Evolutionary conservation across 1,140 invertebrate genomes (phyloP).

Genomic region (Trachymyrmex septentrionalis): DNA sequence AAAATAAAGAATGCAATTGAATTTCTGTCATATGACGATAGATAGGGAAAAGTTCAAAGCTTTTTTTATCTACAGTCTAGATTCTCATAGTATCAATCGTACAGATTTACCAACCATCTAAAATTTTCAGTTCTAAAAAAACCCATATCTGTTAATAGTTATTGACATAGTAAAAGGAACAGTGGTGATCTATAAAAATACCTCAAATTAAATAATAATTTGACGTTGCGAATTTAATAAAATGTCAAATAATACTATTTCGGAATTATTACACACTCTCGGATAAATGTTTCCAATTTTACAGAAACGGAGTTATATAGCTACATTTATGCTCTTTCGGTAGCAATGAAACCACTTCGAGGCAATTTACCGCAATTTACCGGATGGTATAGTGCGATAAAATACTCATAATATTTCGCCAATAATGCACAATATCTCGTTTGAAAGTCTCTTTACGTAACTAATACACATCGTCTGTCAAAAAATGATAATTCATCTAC

Average conservation of each 20-base stretch:
- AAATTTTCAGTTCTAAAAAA: no score
- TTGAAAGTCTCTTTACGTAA: neutral
- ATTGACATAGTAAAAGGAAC: no score
- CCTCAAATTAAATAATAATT: no score
- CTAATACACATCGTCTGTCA: slow-evolving; percentile 12
- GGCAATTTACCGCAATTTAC: slow-evolving; percentile 40
- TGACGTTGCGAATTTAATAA: no score
- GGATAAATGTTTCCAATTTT: slow-evolving; percentile 16
- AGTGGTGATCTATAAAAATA: no score
- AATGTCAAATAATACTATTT: neutral
- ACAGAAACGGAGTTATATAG: neutral
- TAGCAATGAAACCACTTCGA: neutral
- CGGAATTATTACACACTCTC: neutral
- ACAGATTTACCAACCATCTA: no score
- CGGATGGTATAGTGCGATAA: neutral
- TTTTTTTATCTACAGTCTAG: no score
- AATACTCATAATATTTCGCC: slow-evolving; percentile 38
- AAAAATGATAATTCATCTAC: neutral
- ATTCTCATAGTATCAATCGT: no score
- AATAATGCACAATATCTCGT: slow-evolving; percentile 29
- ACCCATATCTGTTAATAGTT: no score
- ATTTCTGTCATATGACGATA: no score
- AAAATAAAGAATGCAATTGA: no score
- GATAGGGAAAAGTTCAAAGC: no score
- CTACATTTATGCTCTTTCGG: neutral